Base-by-base conservation (phyloP, 2,888 invertebrate genomes). In the Trissolcus japonicus region DNA sequence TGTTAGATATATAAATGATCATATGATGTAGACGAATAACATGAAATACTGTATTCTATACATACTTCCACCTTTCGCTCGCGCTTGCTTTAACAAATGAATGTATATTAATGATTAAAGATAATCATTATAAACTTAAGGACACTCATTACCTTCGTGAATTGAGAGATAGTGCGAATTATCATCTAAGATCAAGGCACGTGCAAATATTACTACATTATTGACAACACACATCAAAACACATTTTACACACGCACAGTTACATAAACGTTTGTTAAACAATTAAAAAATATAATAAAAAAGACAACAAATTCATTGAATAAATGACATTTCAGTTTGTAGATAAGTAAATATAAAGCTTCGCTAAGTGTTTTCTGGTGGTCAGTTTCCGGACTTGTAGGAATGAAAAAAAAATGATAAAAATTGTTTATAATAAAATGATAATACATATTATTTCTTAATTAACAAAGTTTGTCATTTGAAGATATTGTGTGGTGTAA, bases 321-420 rank as follows among this genome's bases (percentile, higher is more conserved):
- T 68, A 65, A 83, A 82, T 80, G 81, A 79, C 82, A 84, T 80
- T 82, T 86, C 84, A 83, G 80, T 86, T 83, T 87, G 86, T 87
- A 87, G 87, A 87, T 88, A 88, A 85, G 81, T 85, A 87, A 80
- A 85, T 85, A 84, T 82, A 84, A 80, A 87, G 89, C 89, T 89
- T 88, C 87, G 87, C 87, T 87, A 87, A 89, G 84, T 88, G 88
- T 89, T 89, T 87, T 87, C 84, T 88, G 88, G 88, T 88, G 88
- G 88, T 87, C 85, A 88, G 88, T 88, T 88, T 87, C 84, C 87
- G 78, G 78, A 87, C 86, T 88, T 89, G 89, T 89, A 89, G 88
- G 80, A 69, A 74, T 62, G 66, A 67, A 63, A 75, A 63, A 72
- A 56, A 68, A 60, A 60, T 4, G 35, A 54, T 60, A 62, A 62